Evolutionary conservation across 2,888 invertebrate genomes (phyloP).

Genomic region (Vandiemenella viatica): DNA sequence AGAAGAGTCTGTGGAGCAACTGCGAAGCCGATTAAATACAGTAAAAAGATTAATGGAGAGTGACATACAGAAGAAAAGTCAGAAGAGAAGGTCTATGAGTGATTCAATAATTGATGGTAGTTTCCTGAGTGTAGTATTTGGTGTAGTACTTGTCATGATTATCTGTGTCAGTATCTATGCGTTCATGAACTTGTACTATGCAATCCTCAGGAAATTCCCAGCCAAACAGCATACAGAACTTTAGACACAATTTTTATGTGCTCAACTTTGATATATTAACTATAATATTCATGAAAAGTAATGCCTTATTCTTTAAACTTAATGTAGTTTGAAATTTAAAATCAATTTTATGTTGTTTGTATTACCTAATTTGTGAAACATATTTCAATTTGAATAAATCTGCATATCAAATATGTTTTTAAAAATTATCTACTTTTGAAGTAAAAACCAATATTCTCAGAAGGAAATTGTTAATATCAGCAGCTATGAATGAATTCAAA

Average conservation of each 20-base stretch:
- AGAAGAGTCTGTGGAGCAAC: conserved; percentile 61
- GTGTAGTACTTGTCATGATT: conserved; percentile 59
- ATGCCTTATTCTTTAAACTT: too few species aligned
- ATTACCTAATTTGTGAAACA: too few species aligned
- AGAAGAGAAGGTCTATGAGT: conserved; percentile 22
- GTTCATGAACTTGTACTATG: conserved; percentile 67
- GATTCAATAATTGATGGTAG: conserved; percentile 57
- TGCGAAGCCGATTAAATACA: conserved; percentile 57
- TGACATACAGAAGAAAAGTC: conserved; percentile 28
- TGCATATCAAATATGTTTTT: too few species aligned
- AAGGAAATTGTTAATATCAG: too few species aligned
- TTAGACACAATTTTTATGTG: conserved; percentile 28
- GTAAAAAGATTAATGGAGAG: conserved; percentile 69
- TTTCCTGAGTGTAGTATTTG: conserved; percentile 70
- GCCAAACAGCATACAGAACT: conserved; percentile 59
- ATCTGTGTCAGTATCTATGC: conserved; percentile 70
- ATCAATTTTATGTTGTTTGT: too few species aligned
- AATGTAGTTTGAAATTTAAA: too few species aligned
- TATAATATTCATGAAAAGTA: too few species aligned
- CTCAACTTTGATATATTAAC: too few species aligned
- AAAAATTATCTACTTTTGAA: too few species aligned
- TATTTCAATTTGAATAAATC: too few species aligned
- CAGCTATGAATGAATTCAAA: too few species aligned
- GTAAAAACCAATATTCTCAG: too few species aligned
- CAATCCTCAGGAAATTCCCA: conserved; percentile 69